Evolutionary conservation across 35 echinoderm and acorn worm genomes (phyloP).

Genomic region (Chiridota heheva): DNA sequence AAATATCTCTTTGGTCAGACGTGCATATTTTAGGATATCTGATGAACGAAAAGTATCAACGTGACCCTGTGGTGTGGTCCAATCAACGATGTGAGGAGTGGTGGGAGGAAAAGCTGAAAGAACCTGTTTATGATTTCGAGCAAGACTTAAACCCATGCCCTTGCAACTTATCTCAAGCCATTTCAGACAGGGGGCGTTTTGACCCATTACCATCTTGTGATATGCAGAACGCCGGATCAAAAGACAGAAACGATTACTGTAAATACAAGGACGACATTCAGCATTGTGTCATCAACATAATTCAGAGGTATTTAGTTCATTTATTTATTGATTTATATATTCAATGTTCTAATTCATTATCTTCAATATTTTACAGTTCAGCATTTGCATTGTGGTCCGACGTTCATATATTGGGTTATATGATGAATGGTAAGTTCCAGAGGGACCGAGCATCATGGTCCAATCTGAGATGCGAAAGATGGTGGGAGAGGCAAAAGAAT

Average conservation of each 20-base stretch:
- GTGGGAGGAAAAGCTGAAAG: conserved; percentile 33
- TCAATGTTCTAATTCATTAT: too few relatives aligned
- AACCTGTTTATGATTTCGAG: conserved; percentile 39
- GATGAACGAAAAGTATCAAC: conserved; percentile 55
- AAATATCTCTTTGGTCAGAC: conserved; percentile 51
- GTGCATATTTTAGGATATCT: conserved; percentile 48
- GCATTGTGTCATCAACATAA: conserved; percentile 66
- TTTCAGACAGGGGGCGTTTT: conserved; percentile 65
- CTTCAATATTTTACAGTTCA: conserved; percentile 38
- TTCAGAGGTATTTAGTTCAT: conserved; percentile 41
- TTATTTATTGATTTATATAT: too few relatives aligned
- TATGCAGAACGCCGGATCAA: conserved; percentile 7
- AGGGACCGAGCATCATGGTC: conserved; percentile 42
- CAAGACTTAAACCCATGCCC: conserved; percentile 67
- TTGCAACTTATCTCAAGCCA: conserved; percentile 53
- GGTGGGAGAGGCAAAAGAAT: conserved; percentile 23
- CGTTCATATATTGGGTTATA: conserved; percentile 65
- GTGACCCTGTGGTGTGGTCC: conserved; percentile 47
- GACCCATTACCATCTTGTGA: conserved; percentile 53
- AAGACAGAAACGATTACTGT: conserved; percentile 46
- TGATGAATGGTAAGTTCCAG: conserved; percentile 73
- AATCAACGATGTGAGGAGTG: conserved; percentile 43
- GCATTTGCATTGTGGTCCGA: conserved; percentile 72
- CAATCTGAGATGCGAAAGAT: conserved; percentile 59
- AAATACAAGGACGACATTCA: conserved; percentile 38